Evolutionary conservation across 2,797 vertebrate species (phyloP), one percentile per base, ranked within the genome.

Genomic region (Pangasius djambal): DNA sequence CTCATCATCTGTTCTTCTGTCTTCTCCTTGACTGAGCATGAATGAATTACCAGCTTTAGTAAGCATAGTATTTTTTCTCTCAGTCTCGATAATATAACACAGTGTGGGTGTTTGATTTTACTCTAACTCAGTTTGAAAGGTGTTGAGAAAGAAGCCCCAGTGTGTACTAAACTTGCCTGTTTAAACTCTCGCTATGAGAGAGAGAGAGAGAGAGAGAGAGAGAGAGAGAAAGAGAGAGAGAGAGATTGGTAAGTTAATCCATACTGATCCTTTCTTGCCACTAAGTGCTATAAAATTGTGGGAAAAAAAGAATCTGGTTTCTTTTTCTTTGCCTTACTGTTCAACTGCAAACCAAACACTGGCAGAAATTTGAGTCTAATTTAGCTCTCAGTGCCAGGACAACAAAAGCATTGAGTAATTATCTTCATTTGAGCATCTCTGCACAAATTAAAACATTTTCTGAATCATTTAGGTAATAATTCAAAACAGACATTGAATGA

Each of bases 361-460:
- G 50, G 89, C 89, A 92, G 94, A 92, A 90, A 92, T 79, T 92
- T 93, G 84, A 74, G 85, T 91, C 90, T 93, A 92, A 90, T 92
- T 94, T 89, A 90, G 70, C 16, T 50, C 34, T 85, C 59, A 22
- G 13, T 70, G 86, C 89, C 59, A 86, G 87, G 77, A 90, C 86
- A 88, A 90, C 88, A 92, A 92, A 90, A 75, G 67, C 74, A 50
- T 83, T 44, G 79, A 83, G 57, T 69, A 89, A 90, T 85, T 67
- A 88, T 75, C 86, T 85, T 77, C 86, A 20, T 87, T 70, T 74
- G 77, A 87, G 83, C 59, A 89, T 75, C 82, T 67, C n/a, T 85
- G 90, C 86, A 52, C 86, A 92, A 89, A 94, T 93, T 93, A 91
- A 92, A 93, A 88, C 65, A 83, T 88, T 92, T 93, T 87, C 92